phyloP scores from a whole-genome alignment of 2,888 invertebrate species.

The Brenthis hecate region DNA sequence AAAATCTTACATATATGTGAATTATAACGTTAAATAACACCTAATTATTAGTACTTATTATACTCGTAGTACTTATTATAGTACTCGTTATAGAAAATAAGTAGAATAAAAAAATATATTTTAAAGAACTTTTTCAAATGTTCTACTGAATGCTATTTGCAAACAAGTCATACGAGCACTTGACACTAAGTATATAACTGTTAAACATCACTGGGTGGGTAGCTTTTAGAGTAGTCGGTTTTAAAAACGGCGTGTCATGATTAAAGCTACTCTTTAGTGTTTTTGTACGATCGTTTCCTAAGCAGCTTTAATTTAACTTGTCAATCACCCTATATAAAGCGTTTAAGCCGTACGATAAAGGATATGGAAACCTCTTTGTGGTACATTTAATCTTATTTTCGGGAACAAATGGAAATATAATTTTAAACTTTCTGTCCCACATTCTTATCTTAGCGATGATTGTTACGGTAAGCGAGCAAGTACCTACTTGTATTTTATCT shows the following conservation, averaged over 20 bases:
- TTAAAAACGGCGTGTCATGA: slow-evolving; percentile 25
- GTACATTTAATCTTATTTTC: too few relatives aligned
- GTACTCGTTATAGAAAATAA: too few relatives aligned
- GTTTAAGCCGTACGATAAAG: background rate
- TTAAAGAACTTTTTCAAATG: too few relatives aligned
- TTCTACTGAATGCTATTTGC: too few relatives aligned
- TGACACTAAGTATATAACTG: background rate
- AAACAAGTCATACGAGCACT: background rate
- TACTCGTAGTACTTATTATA: too few relatives aligned
- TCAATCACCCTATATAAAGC: background rate
- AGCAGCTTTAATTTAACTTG: background rate
- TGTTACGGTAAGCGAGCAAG: too few relatives aligned
- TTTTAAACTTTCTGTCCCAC: background rate
- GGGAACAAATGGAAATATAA: too few relatives aligned
- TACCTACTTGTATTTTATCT: too few relatives aligned
- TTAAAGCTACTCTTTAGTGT: slow-evolving; percentile 16
- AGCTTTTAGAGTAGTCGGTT: slow-evolving; percentile 20
- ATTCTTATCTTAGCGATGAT: too few relatives aligned
- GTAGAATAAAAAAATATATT: too few relatives aligned
- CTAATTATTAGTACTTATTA: too few relatives aligned
- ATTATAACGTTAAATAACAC: background rate
- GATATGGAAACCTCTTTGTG: too few relatives aligned
- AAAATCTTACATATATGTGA: background rate
- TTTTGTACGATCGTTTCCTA: slow-evolving; percentile 10
- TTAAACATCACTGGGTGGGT: background rate